Evolutionary conservation across 2,113 vertebrate species (phyloP).

Genomic region (Falcunculus frontatus): DNA sequence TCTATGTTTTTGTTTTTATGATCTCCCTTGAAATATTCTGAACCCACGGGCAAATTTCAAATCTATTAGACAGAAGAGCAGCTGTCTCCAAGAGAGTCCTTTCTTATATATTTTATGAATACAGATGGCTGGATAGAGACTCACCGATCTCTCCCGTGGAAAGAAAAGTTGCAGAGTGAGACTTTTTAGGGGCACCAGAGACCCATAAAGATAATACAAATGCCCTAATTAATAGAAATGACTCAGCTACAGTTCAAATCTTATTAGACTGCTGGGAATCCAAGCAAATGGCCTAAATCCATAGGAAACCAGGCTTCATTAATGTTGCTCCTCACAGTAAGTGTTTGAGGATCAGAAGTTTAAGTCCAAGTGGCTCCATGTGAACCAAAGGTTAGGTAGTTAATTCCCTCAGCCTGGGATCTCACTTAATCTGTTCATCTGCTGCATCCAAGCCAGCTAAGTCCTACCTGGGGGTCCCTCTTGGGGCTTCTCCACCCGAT

Average conservation of each 20-base stretch:
- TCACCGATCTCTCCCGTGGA: neutral
- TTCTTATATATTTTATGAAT: neutral
- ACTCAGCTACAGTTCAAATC: neutral
- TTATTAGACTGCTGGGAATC: constrained; percentile 36
- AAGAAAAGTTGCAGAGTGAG: constrained; percentile 31
- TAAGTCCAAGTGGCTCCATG: neutral
- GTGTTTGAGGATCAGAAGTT: neutral
- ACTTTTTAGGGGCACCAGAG: constrained; percentile 14
- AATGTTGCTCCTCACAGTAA: neutral
- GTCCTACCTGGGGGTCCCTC: neutral
- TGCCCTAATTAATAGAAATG: constrained; percentile 28
- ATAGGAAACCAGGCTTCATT: constrained; percentile 21
- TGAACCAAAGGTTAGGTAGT: neutral
- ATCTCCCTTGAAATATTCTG: neutral
- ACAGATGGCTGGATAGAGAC: constrained; percentile 40
- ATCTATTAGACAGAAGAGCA: constrained; percentile 21
- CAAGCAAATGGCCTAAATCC: constrained; percentile 36
- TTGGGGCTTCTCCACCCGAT: neutral
- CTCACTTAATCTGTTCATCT: neutral
- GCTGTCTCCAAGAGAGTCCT: constrained; percentile 4
- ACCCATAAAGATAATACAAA: constrained; percentile 40
- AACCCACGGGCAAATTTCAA: constrained; percentile 3
- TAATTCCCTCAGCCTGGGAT: neutral
- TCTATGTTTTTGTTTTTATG: constrained; percentile 7
- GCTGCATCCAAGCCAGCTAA: neutral